A percentile compares a stretch with the other conserved stretches of the same genome.
phyloP scores from a whole-genome alignment of 2,797 vertebrate species.

The Diceros bicornis region DNA sequence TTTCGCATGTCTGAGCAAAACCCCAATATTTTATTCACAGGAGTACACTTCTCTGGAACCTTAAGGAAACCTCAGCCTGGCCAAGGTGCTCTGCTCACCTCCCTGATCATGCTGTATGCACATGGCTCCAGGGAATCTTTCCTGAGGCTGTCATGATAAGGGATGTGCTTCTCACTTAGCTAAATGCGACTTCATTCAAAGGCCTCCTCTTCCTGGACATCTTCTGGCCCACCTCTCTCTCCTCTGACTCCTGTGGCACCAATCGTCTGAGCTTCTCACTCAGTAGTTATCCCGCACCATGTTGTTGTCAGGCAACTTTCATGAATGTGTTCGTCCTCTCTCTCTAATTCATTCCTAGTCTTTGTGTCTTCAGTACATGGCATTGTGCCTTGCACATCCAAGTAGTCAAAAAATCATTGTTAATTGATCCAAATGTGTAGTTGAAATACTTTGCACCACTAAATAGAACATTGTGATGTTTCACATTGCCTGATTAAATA shows the following conservation, averaged over 20 bases:
- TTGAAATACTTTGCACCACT: not conserved
- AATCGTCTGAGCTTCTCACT: accelerated
- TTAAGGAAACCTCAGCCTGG: not conserved
- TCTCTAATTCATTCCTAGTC: not conserved
- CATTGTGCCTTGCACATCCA: not conserved
- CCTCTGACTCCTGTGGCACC: not conserved
- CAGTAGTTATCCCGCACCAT: no score
- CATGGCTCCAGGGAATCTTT: not conserved
- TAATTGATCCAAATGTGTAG: not conserved
- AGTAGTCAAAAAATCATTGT: not conserved
- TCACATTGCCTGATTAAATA: not conserved
- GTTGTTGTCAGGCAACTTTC: accelerated
- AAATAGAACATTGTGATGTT: not conserved
- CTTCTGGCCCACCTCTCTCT: not conserved
- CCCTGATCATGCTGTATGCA: no score
- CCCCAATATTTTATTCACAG: not conserved
- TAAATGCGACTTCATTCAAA: not conserved
- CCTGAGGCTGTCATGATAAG: no score
- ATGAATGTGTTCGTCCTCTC: accelerated
- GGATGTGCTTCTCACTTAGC: not conserved
- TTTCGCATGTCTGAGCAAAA: not conserved
- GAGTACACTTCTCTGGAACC: not conserved
- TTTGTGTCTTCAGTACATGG: not conserved
- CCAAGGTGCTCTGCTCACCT: not conserved
- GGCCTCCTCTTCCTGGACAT: not conserved